Conservation (phyloP, 2,888 invertebrate species). For the Lithophane leautieri region DNA sequence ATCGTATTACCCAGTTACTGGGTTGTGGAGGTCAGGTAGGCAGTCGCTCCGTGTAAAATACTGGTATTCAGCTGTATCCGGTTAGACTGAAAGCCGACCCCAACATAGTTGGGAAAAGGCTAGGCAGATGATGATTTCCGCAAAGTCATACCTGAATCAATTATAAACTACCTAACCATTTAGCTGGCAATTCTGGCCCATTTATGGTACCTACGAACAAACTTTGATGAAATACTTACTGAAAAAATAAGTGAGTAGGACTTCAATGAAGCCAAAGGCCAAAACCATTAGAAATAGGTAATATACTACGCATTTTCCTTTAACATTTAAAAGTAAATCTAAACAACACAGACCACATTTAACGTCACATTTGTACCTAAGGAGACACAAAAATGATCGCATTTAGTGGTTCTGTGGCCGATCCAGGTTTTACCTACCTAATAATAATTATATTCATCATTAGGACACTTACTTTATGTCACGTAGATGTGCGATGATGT, state of each 20-base stretch:
- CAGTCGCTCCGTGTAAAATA: too few relatives aligned
- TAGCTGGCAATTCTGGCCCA: background rate
- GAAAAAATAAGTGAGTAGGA: background rate
- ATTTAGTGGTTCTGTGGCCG: constrained; percentile 36
- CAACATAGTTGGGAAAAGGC: too few relatives aligned
- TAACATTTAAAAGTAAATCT: constrained; percentile 23
- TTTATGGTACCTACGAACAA: too few relatives aligned
- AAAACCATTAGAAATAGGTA: background rate
- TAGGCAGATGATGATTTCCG: too few relatives aligned
- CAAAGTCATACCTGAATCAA: too few relatives aligned
- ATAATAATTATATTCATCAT: constrained; percentile 39
- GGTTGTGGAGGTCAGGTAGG: too few relatives aligned
- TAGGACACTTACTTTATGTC: constrained; percentile 20
- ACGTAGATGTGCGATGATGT: constrained; percentile 31
- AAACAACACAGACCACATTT: constrained; percentile 18
- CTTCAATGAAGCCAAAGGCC: background rate
- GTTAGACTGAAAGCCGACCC: too few relatives aligned
- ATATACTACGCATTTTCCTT: background rate
- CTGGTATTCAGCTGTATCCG: too few relatives aligned
- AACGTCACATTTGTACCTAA: constrained; percentile 13
- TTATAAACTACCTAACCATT: too few relatives aligned
- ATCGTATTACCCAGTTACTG: too few relatives aligned
- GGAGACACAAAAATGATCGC: constrained; percentile 3
- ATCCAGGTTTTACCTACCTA: constrained; percentile 31
- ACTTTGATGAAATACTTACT: background rate